Evolutionary conservation across 1,140 invertebrate species (phyloP), one percentile per base, ranked within the genome.

Genomic region (Subanguina moxae): DNA sequence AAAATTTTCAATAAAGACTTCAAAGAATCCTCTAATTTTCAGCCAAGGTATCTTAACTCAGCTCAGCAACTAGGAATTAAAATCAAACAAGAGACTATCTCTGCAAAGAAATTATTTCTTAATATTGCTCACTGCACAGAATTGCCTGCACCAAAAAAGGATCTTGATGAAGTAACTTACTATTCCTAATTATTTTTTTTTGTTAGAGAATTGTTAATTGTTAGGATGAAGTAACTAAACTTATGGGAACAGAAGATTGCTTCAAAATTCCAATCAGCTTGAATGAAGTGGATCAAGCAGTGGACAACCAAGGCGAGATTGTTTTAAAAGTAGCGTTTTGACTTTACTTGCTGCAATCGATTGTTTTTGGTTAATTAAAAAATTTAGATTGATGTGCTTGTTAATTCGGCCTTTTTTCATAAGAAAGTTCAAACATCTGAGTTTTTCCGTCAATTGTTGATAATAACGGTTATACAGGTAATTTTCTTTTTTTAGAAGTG

Each of bases 341-440:
- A n/a, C n/a, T 32, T 19, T 52, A 52, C n/a, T 19, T 21, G n/a
- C 3, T n/a, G n/a, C n/a, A n/a, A n/a, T n/a, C 48, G 23, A 52
- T 21, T 25, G 3, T 52, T 15, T 52, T 61, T 61, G 57, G 57
- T 58, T 45, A 45, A 45, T 52, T 52, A 21, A 52, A 52, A 7
- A 52, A 52, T 52, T 52, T 52, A 71, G 69, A 21, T 71, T 32
- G 69, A 71, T 64, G 69, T 72, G 25, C 17, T 71, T 21, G 43
- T 71, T 11, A 71, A 71, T 58, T 71, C 69, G 1, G 45, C 61
- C n/a, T 71, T 64, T 28, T 71, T 73, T 32, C 71, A 71, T 21
- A 71, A 71, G 57, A 46, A 70, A 9, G 32, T 71, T 19, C 46
- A 62, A 9, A 8, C 23, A 9, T 71, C 69, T 19, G 69, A 71